Percentiles rank a stretch among this genome's conserved stretches.
Evolutionary conservation across 2,113 vertebrate genomes (phyloP).

Genomic region (Synchiropus splendidus): DNA sequence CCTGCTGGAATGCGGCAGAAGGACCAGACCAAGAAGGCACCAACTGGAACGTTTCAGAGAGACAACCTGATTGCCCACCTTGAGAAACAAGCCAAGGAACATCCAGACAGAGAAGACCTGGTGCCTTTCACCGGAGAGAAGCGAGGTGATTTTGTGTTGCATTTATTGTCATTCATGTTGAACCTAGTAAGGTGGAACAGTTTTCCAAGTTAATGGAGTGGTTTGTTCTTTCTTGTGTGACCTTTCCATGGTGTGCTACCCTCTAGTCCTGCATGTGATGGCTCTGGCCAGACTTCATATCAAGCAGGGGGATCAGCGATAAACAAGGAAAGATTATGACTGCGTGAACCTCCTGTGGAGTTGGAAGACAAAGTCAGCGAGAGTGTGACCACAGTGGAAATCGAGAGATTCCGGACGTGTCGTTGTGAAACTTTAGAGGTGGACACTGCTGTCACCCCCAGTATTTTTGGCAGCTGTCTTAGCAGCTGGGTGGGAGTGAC

Average conservation of each 20-base stretch:
- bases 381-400: not conserved
- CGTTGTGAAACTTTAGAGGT: conserved; percentile 15
- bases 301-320: too few species aligned
- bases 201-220: too few species aligned
- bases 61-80: conserved; percentile 90
- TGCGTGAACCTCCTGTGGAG: too few species aligned
- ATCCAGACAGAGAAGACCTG: conserved; percentile 88
- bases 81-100: conserved; percentile 91
- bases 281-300: too few species aligned
- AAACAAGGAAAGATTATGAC: too few species aligned
- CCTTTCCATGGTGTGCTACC: too few species aligned
- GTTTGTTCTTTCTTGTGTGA: too few species aligned
- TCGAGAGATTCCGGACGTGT: conserved; percentile 8
- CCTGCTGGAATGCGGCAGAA: conserved; percentile 90
- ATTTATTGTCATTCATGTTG: too few species aligned
- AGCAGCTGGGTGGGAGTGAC: not conserved
- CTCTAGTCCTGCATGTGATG: too few species aligned
- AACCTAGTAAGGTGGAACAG: too few species aligned
- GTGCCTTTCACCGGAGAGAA: conserved; percentile 95
- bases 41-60: conserved; percentile 86
- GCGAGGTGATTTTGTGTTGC: conserved; percentile 69
- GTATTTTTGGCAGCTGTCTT: too few species aligned
- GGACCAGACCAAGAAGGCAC: conserved; percentile 93
- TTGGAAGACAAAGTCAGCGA: too few species aligned
- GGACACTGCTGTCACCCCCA: conserved; percentile 2